Conservation (phyloP, 2,888 invertebrate genomes). For the Coecobrya sp. region DNA sequence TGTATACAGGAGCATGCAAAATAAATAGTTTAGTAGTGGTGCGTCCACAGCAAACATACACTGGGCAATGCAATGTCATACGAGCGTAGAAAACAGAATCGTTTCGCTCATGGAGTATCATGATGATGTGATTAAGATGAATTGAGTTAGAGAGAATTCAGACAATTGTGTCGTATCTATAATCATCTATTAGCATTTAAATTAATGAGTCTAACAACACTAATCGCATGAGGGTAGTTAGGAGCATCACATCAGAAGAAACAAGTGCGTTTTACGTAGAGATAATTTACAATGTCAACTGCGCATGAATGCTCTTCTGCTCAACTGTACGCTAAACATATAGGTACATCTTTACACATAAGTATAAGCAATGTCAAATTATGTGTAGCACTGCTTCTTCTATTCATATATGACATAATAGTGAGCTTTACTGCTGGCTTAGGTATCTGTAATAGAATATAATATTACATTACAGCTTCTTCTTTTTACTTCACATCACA, state of each 20-base stretch:
- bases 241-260: slow-evolving; percentile 53
- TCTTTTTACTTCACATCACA: background rate
- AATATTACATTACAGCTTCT: too few relatives aligned
- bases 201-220: slow-evolving; percentile 82
- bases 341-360: too few relatives aligned
- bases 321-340: background rate
- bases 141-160: slow-evolving; percentile 70
- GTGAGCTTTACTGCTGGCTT: background rate
- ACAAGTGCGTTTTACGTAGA: slow-evolving; percentile 56
- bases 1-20: too few relatives aligned
- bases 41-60: background rate
- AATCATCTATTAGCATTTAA: slow-evolving; percentile 82
- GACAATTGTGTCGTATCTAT: slow-evolving; percentile 77
- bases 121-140: slow-evolving; percentile 68
- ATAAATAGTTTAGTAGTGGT: too few relatives aligned
- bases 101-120: slow-evolving; percentile 51
- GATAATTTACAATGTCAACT: slow-evolving; percentile 60
- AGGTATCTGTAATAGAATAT: background rate
- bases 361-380: background rate
- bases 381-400: background rate
- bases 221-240: slow-evolving; percentile 73
- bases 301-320: slow-evolving; percentile 18
- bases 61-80: background rate
- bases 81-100: slow-evolving; percentile 20
- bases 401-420: background rate